These are phyloP conservation scores for Xiphophorus maculatus DNA, from an alignment of 2,113 vertebrate species.

Conservation along the genomic window DNA sequence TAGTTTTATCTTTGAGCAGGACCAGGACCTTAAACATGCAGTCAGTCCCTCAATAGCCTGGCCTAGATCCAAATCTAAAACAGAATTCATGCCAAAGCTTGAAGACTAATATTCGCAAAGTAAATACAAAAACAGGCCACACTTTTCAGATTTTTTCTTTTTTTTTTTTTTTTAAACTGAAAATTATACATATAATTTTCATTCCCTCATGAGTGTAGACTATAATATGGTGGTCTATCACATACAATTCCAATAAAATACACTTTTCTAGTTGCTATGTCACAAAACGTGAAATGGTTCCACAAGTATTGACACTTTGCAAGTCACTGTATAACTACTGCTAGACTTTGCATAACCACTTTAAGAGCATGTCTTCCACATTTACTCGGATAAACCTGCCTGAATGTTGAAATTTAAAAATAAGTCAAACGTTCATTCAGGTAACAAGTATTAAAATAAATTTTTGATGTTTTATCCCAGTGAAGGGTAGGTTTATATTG, in stretches of 20 bases:
- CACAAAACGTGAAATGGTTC: not conserved
- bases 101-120: not conserved
- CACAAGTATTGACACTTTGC: not conserved
- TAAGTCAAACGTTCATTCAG: not conserved
- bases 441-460: not conserved
- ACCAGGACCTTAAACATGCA: too few relatives aligned
- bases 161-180: not conserved
- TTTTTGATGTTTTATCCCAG: not conserved
- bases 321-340: constrained; percentile 13
- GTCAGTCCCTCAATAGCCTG: too few relatives aligned
- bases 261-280: not conserved
- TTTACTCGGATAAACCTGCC: not conserved
- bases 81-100: not conserved
- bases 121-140: not conserved
- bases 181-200: not conserved
- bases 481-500: not conserved
- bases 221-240: not conserved
- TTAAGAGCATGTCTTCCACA: not conserved
- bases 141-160: not conserved
- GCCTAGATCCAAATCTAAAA: not conserved
- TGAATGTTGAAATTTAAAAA: constrained; percentile 2
- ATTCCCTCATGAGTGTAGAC: not conserved
- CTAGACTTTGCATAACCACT: constrained; percentile 16
- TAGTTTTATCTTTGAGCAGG: too few relatives aligned
- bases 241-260: not conserved